A percentile compares a stretch with the other conserved stretches of the same genome.
phyloP scores from a whole-genome alignment of 2,113 vertebrate genomes.

The Nycticebus coucang region DNA sequence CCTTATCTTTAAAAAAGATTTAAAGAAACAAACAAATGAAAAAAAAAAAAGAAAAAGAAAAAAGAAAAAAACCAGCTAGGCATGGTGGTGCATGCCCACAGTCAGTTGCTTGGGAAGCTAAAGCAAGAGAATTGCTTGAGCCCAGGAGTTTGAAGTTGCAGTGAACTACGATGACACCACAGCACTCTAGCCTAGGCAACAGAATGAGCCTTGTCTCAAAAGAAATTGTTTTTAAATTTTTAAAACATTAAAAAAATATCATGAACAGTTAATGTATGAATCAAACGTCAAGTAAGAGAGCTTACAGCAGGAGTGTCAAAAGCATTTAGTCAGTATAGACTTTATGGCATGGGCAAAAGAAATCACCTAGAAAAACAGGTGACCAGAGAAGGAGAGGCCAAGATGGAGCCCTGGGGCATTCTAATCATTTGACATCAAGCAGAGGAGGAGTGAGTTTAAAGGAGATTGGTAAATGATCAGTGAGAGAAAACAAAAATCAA shows the following conservation, averaged over 20 bases:
- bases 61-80: no score
- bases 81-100: no score
- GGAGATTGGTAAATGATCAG: neutral
- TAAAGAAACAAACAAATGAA: no score
- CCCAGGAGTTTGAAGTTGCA: no score
- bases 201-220: no score
- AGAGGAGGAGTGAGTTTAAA: neutral
- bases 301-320: neutral
- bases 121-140: no score
- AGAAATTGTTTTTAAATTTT: no score
- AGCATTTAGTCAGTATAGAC: neutral
- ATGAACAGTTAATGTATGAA: neutral
- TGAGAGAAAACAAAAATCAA: conserved; percentile 25
- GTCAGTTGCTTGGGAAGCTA: no score
- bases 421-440: neutral
- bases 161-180: no score
- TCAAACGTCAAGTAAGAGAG: conserved; percentile 5
- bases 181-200: no score
- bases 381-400: neutral
- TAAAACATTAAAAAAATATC: neutral
- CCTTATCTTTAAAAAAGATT: no score
- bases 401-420: neutral
- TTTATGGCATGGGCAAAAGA: conserved; percentile 2
- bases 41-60: no score
- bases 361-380: neutral